Base-by-base conservation (phyloP, 2,888 invertebrate species). In the Andrena chrysosceles region DNA sequence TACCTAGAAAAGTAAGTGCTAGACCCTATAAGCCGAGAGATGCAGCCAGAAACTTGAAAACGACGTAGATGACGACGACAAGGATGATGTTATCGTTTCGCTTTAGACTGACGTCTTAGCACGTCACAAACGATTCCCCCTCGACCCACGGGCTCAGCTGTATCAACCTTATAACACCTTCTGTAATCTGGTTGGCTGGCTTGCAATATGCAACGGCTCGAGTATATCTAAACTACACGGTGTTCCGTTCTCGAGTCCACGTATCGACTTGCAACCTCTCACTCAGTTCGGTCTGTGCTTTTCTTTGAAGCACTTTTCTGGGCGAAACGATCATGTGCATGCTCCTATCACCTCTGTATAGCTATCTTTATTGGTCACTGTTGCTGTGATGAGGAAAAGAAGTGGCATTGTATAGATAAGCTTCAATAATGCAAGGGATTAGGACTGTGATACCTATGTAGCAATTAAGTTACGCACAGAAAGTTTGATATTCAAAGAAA, bases 41-140 rank as follows among this genome's bases (percentile, higher is more conserved):
- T 84, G 85, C 82, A 75, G 88, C 89, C 88, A 80, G 89, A 90
- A 89, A 86, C 83, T 84, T 81, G 83, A 80, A 85, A 81, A 86
- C 85, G 85, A 71, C 79, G 83, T 74, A 67, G 81, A 75, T 77
- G 77, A 81, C 77, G 77, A 81, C 77, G 84, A 76, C 77, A 59
- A 59, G 49, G 59, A 69, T 73, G 73, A 81, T 72, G 84, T 79
- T 83, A 80, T 83, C 86, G 76, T 84, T 78, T 74, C 88, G 85
- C 73, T 85, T 91, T 90, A 89, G 88, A 87, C 69, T 85, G 91
- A 91, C 91, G 87, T 90, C 91, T 89, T 87, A 89, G 89, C 90
- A 88, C 88, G 88, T 88, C 87, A 90, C 92, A 92, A 93, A 92
- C 90, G 91, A 90, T 90, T 85, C 90, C 82, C 42, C 83, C 84